These are phyloP conservation scores for Hyla sarda DNA, from an alignment of 2,113 vertebrate species.

Conservation along the genomic window DNA sequence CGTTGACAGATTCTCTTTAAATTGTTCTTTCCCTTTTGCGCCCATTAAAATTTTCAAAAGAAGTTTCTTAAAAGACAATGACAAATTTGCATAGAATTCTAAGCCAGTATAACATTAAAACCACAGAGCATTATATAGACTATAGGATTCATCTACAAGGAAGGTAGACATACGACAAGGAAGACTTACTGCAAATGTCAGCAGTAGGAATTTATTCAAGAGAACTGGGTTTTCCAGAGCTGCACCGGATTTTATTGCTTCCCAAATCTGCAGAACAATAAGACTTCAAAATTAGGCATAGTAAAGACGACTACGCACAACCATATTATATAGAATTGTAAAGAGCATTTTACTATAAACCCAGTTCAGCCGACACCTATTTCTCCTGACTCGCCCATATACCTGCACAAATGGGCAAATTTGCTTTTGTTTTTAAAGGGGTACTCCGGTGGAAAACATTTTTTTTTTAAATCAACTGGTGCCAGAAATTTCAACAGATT, in stretches of 20 bases:
- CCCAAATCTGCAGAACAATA: constrained; percentile 85
- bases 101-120: neutral
- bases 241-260: constrained; percentile 84
- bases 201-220: constrained; percentile 88
- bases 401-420: too few species aligned
- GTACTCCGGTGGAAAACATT: too few species aligned
- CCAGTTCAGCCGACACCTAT: too few species aligned
- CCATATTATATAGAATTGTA: too few species aligned
- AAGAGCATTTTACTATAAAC: neutral
- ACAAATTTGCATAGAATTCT: neutral
- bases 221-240: constrained; percentile 86
- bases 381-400: too few species aligned
- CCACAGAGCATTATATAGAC: neutral
- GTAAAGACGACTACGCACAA: too few species aligned
- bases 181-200: constrained; percentile 92
- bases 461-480: too few species aligned
- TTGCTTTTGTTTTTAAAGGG: too few species aligned
- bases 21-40: too few species aligned
- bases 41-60: too few species aligned
- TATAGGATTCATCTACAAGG: neutral
- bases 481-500: too few species aligned
- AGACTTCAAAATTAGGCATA: neutral
- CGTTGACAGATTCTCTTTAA: too few species aligned
- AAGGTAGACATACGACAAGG: neutral
- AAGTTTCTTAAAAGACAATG: neutral